Evolutionary conservation across 2,113 vertebrate species (phyloP).

Genomic region (Lipophrys pholis): DNA sequence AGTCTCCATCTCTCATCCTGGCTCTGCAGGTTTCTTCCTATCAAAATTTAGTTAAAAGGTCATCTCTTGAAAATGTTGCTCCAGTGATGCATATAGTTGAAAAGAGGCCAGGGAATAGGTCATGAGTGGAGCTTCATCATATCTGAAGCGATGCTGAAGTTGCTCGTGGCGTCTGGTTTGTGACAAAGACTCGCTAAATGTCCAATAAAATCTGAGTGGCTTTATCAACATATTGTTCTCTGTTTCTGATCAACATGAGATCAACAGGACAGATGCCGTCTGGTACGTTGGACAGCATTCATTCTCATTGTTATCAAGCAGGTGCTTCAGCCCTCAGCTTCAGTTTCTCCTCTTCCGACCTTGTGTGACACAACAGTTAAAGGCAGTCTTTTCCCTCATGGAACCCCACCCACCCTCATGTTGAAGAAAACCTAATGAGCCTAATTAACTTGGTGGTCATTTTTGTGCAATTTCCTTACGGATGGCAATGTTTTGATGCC

Average conservation of each 20-base stretch:
- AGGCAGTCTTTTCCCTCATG: constrained; percentile 20
- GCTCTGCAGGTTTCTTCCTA: no score
- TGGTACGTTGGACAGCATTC: not conserved
- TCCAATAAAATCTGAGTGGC: constrained; percentile 20
- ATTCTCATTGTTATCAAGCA: constrained; percentile 53
- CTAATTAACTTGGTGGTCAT: constrained; percentile 77
- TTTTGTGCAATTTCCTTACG: constrained; percentile 78
- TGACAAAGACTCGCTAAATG: constrained; percentile 44
- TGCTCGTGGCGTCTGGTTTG: constrained; percentile 50
- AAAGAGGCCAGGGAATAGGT: not conserved
- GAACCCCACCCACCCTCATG: constrained; percentile 19
- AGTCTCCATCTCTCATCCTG: no score
- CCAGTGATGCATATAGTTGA: not conserved
- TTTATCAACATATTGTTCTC: constrained; percentile 32
- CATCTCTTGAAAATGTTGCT: no score
- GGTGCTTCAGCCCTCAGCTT: constrained; percentile 65
- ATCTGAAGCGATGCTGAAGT: constrained; percentile 38
- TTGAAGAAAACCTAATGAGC: constrained; percentile 72
- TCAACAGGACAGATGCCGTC: no score
- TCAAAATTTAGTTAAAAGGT: no score
- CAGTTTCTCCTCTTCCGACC: constrained; percentile 35
- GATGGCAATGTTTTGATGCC: constrained; percentile 74
- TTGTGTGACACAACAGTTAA: constrained; percentile 55
- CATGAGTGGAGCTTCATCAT: constrained; percentile 34
- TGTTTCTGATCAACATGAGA: constrained; percentile 35